Evolutionary conservation across 2,113 vertebrate species (phyloP).

Genomic region (Saimiri boliviensis): DNA sequence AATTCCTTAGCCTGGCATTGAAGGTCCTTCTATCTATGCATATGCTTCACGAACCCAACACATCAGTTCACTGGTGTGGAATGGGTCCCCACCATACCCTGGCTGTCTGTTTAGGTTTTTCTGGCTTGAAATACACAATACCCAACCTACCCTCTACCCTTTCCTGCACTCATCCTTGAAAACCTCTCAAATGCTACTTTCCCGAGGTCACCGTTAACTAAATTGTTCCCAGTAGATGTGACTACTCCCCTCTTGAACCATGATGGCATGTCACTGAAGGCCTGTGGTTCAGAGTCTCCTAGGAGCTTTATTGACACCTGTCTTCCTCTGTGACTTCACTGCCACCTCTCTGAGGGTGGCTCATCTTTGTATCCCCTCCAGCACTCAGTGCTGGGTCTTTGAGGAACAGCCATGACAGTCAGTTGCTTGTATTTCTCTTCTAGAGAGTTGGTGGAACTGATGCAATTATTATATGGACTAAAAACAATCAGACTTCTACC

Average conservation of each 20-base stretch:
- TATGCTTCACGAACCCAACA: accelerated
- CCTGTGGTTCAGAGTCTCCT: not conserved
- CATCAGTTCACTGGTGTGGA: not conserved
- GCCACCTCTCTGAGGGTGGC: not conserved
- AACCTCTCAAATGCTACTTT: not conserved
- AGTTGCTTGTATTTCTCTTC: not conserved
- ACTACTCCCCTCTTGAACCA: not conserved
- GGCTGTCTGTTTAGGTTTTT: not conserved
- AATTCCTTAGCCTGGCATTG: not conserved
- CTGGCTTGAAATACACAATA: not conserved
- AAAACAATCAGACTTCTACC: not conserved
- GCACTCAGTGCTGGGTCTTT: not conserved
- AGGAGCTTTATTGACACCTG: not conserved
- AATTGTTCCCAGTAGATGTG: not conserved
- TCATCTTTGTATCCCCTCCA: not conserved
- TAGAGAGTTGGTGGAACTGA: not conserved
- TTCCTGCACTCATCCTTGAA: not conserved
- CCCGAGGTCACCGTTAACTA: not conserved
- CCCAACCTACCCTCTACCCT: not conserved
- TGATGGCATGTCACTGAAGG: not conserved
- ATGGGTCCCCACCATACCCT: not conserved
- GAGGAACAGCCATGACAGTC: accelerated
- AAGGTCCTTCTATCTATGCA: not conserved
- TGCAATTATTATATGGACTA: not conserved
- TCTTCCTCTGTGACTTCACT: not conserved